phyloP scores from a whole-genome alignment of 2,797 vertebrate species.

The Chelon labrosus region DNA sequence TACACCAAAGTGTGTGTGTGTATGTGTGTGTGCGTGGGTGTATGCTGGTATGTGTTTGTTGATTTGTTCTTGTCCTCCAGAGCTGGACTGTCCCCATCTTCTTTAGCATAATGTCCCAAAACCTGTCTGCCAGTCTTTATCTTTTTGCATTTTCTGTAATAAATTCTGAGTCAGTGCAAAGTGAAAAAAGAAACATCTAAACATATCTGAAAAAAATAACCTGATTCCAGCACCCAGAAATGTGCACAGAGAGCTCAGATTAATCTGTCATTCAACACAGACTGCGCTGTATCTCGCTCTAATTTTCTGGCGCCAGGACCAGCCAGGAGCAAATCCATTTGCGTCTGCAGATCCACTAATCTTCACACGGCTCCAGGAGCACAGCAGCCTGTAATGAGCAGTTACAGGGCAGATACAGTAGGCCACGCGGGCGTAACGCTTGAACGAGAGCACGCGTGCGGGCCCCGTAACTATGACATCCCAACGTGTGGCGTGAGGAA shows the following conservation, averaged over 20 bases:
- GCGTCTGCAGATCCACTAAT: constrained; percentile 46
- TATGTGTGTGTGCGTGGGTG: too few species aligned
- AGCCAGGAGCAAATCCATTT: constrained; percentile 41
- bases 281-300: constrained; percentile 11
- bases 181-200: constrained; percentile 15
- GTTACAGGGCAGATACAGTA: constrained; percentile 44
- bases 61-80: background rate
- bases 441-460: constrained; percentile 26
- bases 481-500: background rate
- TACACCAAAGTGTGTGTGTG: too few species aligned
- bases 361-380: constrained; percentile 32
- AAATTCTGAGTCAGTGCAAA: background rate
- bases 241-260: constrained; percentile 20
- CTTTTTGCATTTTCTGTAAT: background rate
- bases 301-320: constrained; percentile 39
- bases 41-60: background rate
- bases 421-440: constrained; percentile 16
- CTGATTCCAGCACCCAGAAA: constrained; percentile 5
- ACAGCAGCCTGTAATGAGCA: constrained; percentile 43
- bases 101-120: too few species aligned
- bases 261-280: constrained; percentile 22
- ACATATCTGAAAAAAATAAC: background rate
- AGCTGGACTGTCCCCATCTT: too few species aligned
- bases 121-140: background rate
- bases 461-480: constrained; percentile 28